Evolutionary conservation across 2,888 invertebrate species (phyloP), one percentile per base, ranked within the genome.

Genomic region (Odontothrips loti): DNA sequence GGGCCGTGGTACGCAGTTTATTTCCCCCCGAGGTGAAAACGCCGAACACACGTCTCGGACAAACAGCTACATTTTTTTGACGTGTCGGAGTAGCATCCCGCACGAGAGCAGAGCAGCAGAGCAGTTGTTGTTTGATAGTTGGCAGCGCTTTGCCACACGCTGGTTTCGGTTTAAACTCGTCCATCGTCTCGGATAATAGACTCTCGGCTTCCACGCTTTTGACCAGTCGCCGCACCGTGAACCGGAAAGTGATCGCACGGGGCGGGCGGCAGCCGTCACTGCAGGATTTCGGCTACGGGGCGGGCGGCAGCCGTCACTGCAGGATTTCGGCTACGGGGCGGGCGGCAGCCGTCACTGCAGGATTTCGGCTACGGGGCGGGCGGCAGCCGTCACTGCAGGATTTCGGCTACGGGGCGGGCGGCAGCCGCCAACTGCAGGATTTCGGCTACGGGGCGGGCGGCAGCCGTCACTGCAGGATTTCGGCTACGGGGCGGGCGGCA

Each of bases 151-250:
- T 17, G 68, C 23, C 68, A 23, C 68, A 27, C 68, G 68, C 68
- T 75, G 68, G 68, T 75, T 75, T 75, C 68, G 68, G 68, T 75
- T 75, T 75, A 75, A 27, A 75, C 68, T 75, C 68, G 68, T 58
- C 1, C 17, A n/a, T 51, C 58, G 58, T 23, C 68, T 12, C 27
- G 68, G 68, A 75, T 75, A 75, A 75, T 75, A 23, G 68, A 75
- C 27, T 58, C 58, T 58, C 68, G 68, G 23, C 27, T 75, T 75
- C 68, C 68, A 27, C 68, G 68, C 68, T 75, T 75, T 75, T 75
- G 68, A 75, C 68, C 68, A 75, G 68, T 75, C 23, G 68, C 27
- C 23, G 23, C 68, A 75, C 68, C 68, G 68, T 75, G 68, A 75
- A 75, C 27, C 27, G 68, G 23, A 23, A 75, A 23, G 68, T 27